Base-by-base conservation (phyloP, 92 coral and sea anemone genomes). In the Phenganax stokvisi region DNA sequence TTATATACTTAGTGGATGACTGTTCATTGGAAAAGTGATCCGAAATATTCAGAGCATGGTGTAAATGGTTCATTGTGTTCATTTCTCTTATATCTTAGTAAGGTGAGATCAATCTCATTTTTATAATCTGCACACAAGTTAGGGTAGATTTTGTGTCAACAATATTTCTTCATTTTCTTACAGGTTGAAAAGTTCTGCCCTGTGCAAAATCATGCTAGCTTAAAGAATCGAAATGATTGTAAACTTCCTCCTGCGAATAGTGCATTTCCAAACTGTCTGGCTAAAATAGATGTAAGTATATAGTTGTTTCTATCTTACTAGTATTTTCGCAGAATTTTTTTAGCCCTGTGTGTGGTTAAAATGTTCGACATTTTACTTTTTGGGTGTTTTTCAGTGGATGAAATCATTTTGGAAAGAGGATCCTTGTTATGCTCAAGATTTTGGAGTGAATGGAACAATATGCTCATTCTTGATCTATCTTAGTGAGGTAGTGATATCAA, bases 361-460 rank as follows among this genome's bases (percentile, higher is more conserved):
- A 8, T n/a, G 15, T 11, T 6, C 5, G 7, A 3, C 13, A 11
- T 51, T 16, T 9, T 56, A 4, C 6, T 1, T 28, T 79, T 4
- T 54, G 44, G 65, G 29, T 52, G 60, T 37, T 80, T 72, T 20
- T 47, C 69, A 94, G 98, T 96, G 99, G 99, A 96, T 96, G 99
- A 85, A 89, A 31, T 85, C 89, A 73, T 92, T 89, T 74, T 96
- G 99, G 99, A 82, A 80, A 56, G 72, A 91, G 54, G 90, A 96
- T 79, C 74, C 79, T n/a, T 96, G 98, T 70, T 94, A 94, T 84
- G 85, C 87, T 10, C 53, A 84, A 28, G 98, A 94, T 2, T 86
- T 88, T 84, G 92, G 96, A 11, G 98, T 94, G 80, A 94, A 94
- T 86, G 98, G 98, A 8, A 80, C 92, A 6, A 85, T 94, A 37